These are phyloP conservation scores for Crossocerus cetratus DNA, from an alignment of 2,888 invertebrate genomes.

Conservation along the genomic window DNA sequence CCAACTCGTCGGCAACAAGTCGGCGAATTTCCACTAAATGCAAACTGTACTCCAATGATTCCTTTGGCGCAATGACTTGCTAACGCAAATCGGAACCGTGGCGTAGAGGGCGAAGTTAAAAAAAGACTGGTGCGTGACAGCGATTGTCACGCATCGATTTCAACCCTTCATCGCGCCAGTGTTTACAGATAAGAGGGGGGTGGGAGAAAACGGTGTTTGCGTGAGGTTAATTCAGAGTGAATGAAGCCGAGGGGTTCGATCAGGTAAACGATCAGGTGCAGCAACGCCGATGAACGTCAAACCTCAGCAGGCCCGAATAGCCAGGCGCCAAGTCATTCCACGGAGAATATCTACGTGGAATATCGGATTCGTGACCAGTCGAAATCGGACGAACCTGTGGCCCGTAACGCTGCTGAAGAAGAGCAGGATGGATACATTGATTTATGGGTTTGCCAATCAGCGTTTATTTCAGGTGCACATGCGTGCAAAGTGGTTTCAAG, in stretches of 20 bases:
- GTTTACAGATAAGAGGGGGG: too few species aligned
- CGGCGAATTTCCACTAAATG: too few species aligned
- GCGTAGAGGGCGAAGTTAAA: too few species aligned
- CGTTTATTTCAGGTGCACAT: conserved; percentile 47
- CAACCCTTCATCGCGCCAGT: too few species aligned
- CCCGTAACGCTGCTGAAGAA: conserved; percentile 4
- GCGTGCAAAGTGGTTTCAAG: conserved; percentile 28
- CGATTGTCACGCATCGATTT: too few species aligned
- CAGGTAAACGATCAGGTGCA: too few species aligned
- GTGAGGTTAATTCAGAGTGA: too few species aligned
- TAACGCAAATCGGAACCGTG: neutral
- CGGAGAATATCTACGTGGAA: neutral
- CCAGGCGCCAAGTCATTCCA: conserved; percentile 1
- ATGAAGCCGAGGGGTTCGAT: too few species aligned
- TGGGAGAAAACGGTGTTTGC: too few species aligned
- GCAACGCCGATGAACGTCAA: neutral
- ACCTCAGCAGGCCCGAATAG: neutral
- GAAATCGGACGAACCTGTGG: conserved; percentile 13
- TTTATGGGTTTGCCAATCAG: conserved; percentile 59
- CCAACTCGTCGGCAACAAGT: too few species aligned
- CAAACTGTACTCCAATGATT: too few species aligned
- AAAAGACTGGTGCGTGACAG: too few species aligned
- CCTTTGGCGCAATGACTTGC: neutral
- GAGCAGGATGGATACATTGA: conserved; percentile 46
- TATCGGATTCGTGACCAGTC: neutral